These are phyloP conservation scores for Rotaria magnacalcarata DNA, from an alignment of 2,888 invertebrate genomes.

Conservation along the genomic window DNA sequence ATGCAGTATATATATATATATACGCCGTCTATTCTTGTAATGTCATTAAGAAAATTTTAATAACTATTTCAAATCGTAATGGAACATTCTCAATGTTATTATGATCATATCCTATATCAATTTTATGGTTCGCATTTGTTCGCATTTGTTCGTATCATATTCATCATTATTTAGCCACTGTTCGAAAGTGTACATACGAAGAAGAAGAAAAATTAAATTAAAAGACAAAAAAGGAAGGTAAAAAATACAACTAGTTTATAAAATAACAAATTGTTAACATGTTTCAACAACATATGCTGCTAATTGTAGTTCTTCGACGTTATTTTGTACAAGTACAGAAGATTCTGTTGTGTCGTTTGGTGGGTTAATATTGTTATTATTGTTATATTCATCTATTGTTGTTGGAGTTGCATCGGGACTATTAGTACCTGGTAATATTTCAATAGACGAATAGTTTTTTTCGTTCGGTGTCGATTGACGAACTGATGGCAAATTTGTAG, in stretches of 20 bases:
- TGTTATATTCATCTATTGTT: background rate
- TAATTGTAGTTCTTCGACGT: background rate
- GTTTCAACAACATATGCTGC: background rate
- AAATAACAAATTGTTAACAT: background rate
- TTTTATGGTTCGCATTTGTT: background rate
- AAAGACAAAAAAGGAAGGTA: background rate
- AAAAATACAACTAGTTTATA: background rate
- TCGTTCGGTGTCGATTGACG: background rate
- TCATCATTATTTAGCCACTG: background rate
- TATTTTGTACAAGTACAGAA: background rate
- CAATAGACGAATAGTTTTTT: background rate
- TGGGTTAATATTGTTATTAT: background rate
- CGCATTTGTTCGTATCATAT: background rate
- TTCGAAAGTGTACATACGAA: background rate
- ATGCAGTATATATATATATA: too few relatives aligned
- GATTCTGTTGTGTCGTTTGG: background rate
- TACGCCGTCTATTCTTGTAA: too few relatives aligned
- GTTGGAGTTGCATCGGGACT: background rate
- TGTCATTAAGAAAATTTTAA: too few relatives aligned
- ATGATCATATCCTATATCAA: background rate
- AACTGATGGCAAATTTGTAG: background rate
- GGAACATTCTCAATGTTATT: background rate
- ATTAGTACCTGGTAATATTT: background rate
- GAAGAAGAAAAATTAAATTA: background rate
- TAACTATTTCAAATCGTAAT: too few relatives aligned